phyloP scores from a whole-genome alignment of 2,888 invertebrate genomes.

The Drosophila sordidula region DNA sequence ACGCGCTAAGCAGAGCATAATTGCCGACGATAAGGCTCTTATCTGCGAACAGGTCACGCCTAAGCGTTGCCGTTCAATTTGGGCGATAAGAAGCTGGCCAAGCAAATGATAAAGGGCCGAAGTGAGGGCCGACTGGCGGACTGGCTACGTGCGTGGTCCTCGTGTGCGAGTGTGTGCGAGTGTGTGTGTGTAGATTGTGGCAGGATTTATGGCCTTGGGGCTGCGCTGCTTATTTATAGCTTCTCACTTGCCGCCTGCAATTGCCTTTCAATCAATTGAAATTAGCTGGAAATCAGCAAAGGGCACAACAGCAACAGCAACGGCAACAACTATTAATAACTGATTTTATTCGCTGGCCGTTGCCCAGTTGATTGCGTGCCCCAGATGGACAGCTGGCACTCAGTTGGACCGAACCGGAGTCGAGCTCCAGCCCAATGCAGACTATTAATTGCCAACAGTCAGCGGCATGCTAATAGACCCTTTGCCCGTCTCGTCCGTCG shows the following conservation, averaged over 20 bases:
- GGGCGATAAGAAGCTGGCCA: slow-evolving; percentile 50
- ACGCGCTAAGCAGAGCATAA: neutral
- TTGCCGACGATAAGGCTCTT: slow-evolving; percentile 43
- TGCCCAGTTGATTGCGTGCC: slow-evolving; percentile 61
- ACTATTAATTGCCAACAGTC: slow-evolving; percentile 70
- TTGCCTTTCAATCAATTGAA: slow-evolving; percentile 73
- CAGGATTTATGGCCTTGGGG: slow-evolving; percentile 41
- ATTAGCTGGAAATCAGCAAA: slow-evolving; percentile 60
- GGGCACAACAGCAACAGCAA: neutral
- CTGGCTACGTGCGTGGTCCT: slow-evolving; percentile 54
- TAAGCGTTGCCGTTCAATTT: slow-evolving; percentile 16
- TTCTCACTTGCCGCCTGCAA: slow-evolving; percentile 52
- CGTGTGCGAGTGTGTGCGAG: neutral
- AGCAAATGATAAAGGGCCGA: slow-evolving; percentile 22
- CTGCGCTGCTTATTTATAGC: slow-evolving; percentile 55
- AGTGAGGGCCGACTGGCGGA: neutral
- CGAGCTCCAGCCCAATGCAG: slow-evolving; percentile 5
- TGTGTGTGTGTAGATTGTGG: neutral
- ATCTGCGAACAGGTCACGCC: slow-evolving; percentile 44
- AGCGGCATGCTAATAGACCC: slow-evolving; percentile 74
- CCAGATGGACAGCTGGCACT: slow-evolving; percentile 58
- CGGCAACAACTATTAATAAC: slow-evolving; percentile 64
- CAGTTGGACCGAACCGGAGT: slow-evolving; percentile 7
- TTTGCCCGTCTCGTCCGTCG: slow-evolving; percentile 12
- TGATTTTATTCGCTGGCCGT: slow-evolving; percentile 61